Evolutionary conservation across 2,888 invertebrate species (phyloP).

Genomic region (Schrankia costaestrigalis): DNA sequence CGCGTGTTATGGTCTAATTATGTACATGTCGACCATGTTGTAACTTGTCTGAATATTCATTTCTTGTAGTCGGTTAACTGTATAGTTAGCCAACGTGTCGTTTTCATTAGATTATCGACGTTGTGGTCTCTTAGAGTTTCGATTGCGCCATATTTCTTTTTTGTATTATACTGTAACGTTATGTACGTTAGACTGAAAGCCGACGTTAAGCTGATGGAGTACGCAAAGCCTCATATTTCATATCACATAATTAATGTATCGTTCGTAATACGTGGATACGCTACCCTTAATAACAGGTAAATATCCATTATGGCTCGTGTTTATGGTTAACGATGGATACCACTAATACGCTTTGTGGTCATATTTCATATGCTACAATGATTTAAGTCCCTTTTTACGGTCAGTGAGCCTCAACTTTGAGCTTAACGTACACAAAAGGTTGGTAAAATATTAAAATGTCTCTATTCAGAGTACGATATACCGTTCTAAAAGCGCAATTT

Average conservation of each 20-base stretch:
- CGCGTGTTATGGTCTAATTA: constrained; percentile 28
- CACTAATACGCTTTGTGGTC: too few relatives aligned
- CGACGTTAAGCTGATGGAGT: constrained; percentile 2
- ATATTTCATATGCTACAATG: too few relatives aligned
- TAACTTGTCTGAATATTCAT: constrained; percentile 34
- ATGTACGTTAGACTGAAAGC: constrained; percentile 18
- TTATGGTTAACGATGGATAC: too few relatives aligned
- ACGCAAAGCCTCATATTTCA: constrained; percentile 1
- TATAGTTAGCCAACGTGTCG: constrained; percentile 48
- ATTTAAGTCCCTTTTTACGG: too few relatives aligned
- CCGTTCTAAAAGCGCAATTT: too few relatives aligned
- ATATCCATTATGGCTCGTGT: too few relatives aligned
- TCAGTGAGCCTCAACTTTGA: constrained; percentile 7
- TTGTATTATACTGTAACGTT: constrained; percentile 20
- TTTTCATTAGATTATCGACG: constrained; percentile 48
- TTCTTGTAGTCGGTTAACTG: constrained; percentile 49
- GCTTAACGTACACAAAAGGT: constrained; percentile 10
- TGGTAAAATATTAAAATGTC: constrained; percentile 11
- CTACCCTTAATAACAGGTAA: constrained; percentile 3
- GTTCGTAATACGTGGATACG: constrained; percentile 2
- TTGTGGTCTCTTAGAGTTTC: constrained; percentile 25
- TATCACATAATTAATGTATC: constrained; percentile 3
- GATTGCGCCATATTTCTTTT: constrained; percentile 32
- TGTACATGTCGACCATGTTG: constrained; percentile 24
- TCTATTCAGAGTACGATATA: too few relatives aligned